Evolutionary conservation across 53 echinoderm and acorn worm genomes (phyloP), one percentile per base, ranked within the genome.

Genomic region (Crossaster papposus): DNA sequence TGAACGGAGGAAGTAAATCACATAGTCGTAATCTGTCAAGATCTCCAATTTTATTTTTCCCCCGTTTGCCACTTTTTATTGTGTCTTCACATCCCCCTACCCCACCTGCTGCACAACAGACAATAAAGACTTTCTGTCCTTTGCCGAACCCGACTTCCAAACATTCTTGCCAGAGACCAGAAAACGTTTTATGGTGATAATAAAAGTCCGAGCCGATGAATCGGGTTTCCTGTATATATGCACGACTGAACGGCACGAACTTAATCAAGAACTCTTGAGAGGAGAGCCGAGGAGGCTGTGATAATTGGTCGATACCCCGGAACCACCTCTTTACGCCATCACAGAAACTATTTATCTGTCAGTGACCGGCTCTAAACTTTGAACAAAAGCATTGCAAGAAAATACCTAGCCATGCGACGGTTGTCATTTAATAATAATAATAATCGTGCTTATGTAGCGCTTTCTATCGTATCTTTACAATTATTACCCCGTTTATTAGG

Each of bases 161-260:
- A 52, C 51, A 72, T 85, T 73, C 73, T 72, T 85, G 28, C 54
- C 72, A 32, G 23, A 77, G 35, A 53, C 51, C 58, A 76, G 58
- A 73, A 72, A 28, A 30, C 53, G 32, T 64, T 64, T 87, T 55
- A 75, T 87, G 75, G 36, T 37, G 36, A 6, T 77, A 76, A 63
- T 87, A 82, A 82, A 82, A 82, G 28, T 13, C 23, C 23, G 62
- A 36, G 9, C 62, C 33, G 15, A 55, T 17, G 33, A 80, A 55
- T 58, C 32, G 28, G 62, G 15, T 53, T 84, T 51, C 84, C 52
- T 50, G 50, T 51, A n/a, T n/a, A n/a, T n/a, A 37, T 65, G 26
- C 36, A 8, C 22, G 76, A 75, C 86, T 4, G 23, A 76, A 31
- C 13, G 77, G 87, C 87, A 87, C 87, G 77, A 87, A 87, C 36